Conservation (phyloP, 2,888 invertebrate genomes). For the Automeris io region DNA sequence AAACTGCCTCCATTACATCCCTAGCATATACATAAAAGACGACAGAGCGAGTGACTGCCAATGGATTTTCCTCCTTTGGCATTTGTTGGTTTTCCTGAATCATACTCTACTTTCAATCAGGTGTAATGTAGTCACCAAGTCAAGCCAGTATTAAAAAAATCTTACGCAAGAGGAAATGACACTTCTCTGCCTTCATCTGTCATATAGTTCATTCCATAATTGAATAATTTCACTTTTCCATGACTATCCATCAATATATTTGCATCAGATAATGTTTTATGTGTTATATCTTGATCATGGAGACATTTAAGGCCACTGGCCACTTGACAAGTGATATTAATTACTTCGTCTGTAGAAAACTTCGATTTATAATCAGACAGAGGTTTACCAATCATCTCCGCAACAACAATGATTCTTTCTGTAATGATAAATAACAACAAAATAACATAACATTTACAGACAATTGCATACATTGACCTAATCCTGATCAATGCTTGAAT, state of each 20-base stretch:
- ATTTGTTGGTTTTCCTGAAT: no score
- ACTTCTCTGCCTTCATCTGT: slow-evolving; percentile 91
- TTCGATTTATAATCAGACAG: slow-evolving; percentile 73
- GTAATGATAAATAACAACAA: slow-evolving; percentile 15
- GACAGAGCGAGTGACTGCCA: no score
- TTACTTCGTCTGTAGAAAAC: slow-evolving; percentile 66
- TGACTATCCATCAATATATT: slow-evolving; percentile 87
- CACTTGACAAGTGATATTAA: slow-evolving; percentile 84
- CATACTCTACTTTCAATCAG: no score
- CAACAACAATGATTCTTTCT: slow-evolving; percentile 90
- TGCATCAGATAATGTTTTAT: slow-evolving; percentile 88
- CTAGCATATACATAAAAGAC: no score
- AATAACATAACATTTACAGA: no score
- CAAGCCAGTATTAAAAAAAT: slow-evolving; percentile 15
- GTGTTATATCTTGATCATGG: slow-evolving; percentile 83
- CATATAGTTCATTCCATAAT: slow-evolving; percentile 96
- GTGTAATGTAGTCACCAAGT: no score
- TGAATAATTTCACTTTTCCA: slow-evolving; percentile 89
- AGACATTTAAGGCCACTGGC: slow-evolving; percentile 84
- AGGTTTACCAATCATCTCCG: slow-evolving; percentile 85
- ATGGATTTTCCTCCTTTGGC: no score
- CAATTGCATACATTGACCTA: no score
- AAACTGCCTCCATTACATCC: no score
- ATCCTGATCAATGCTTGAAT: no score
- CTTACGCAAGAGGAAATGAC: slow-evolving; percentile 91